Percentiles rank a stretch among this genome's conserved stretches.
Evolutionary conservation across 2,888 invertebrate genomes (phyloP).

Genomic region (Diarsia brunnea): DNA sequence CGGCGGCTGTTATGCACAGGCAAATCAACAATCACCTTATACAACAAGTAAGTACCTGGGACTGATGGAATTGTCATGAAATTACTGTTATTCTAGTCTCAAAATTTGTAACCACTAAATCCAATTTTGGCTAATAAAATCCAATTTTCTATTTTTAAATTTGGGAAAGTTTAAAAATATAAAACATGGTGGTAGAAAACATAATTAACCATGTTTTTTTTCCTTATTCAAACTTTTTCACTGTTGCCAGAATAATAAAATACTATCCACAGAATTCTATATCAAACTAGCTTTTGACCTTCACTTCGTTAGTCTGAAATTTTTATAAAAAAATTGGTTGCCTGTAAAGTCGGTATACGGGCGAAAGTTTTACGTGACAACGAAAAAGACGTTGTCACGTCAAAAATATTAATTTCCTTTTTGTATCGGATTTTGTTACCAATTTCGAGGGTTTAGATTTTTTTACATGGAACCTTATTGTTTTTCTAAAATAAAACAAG

Average conservation of each 20-base stretch:
- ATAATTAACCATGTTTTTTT: conserved; percentile 1
- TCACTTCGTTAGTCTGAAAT: too few species aligned
- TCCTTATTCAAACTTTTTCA: conserved; percentile 8
- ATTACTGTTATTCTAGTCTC: neutral
- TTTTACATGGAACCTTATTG: too few species aligned
- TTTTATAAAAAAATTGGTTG: too few species aligned
- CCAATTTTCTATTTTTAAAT: neutral
- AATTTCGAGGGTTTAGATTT: too few species aligned
- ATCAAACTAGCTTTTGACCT: too few species aligned
- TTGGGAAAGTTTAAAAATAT: neutral
- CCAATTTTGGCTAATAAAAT: neutral
- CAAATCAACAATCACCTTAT: conserved; percentile 93
- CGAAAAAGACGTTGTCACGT: too few species aligned
- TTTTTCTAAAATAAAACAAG: too few species aligned
- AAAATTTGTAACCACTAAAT: neutral
- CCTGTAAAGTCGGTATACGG: too few species aligned
- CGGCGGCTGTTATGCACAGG: conserved; percentile 90
- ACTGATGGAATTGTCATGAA: conserved; percentile 63
- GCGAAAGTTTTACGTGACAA: too few species aligned
- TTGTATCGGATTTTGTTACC: too few species aligned
- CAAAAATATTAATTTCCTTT: too few species aligned
- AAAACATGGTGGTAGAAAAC: conserved; percentile 14
- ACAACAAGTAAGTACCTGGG: conserved; percentile 91
- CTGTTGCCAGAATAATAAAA: neutral
- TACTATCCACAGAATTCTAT: neutral